These are phyloP conservation scores for Peromyscus melanophrys DNA, from an alignment of 2,797 vertebrate genomes.

Conservation along the genomic window DNA sequence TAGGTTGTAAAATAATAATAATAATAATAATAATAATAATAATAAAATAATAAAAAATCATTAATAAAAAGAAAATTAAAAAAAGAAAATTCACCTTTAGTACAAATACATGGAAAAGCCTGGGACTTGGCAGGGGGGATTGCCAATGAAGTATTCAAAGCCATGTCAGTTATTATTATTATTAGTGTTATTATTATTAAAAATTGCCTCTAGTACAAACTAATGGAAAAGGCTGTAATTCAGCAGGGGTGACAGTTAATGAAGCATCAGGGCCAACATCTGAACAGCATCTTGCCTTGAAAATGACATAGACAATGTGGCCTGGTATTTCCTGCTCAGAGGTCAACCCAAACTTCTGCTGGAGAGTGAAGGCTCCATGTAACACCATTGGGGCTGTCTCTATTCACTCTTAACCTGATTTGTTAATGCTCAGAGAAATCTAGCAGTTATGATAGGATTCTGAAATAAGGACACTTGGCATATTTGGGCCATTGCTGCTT, in stretches of 20 bases:
- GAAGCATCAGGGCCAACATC: constrained; percentile 45
- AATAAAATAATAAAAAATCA: not conserved
- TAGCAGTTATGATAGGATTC: not conserved
- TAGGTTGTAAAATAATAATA: not conserved
- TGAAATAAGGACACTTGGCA: not conserved
- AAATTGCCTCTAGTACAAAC: constrained; percentile 45
- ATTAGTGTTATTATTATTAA: constrained; percentile 52
- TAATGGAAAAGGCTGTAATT: constrained; percentile 40
- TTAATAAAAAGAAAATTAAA: not conserved
- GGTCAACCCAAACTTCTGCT: not conserved
- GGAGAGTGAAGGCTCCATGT: not conserved
- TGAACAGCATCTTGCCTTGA: constrained; percentile 4
- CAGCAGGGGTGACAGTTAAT: constrained; percentile 17
- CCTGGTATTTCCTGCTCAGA: constrained; percentile 5
- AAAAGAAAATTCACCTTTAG: constrained; percentile 43
- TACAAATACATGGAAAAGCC: constrained; percentile 60
- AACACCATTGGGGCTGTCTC: not conserved
- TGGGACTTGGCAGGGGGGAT: constrained; percentile 21
- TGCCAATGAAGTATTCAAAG: constrained; percentile 49
- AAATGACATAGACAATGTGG: constrained; percentile 21
- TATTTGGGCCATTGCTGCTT: not conserved
- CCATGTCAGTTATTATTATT: not conserved
- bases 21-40: not conserved
- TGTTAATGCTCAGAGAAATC: not conserved
- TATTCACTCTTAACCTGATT: not conserved